These are phyloP conservation scores for Oreonectes daqikongensis DNA, from an alignment of 2,797 vertebrate genomes.

Conservation along the genomic window DNA sequence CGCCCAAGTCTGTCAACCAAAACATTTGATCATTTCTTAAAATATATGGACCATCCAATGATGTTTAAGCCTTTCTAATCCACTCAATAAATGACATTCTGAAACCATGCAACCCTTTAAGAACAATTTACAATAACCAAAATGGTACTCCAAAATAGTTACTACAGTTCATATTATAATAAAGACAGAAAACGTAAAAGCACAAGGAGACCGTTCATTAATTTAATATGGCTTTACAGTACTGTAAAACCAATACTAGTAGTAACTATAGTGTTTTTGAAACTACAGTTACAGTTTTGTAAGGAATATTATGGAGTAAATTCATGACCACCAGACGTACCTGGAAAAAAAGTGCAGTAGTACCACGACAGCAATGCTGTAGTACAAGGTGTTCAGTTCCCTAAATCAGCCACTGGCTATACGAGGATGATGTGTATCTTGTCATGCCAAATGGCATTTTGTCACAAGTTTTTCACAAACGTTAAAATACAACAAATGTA, in stretches of 20 bases:
- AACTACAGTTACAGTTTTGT: neutral
- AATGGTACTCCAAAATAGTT: neutral
- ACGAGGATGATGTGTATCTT: neutral
- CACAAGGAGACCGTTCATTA: no score
- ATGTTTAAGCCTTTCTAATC: neutral
- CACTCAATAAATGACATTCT: neutral
- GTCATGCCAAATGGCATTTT: neutral
- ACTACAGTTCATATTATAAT: neutral
- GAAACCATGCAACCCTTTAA: neutral
- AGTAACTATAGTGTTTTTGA: neutral
- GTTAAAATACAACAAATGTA: neutral
- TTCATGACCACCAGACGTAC: neutral
- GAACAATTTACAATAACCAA: neutral
- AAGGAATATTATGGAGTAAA: neutral
- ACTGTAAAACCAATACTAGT: neutral
- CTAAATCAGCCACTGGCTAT: neutral
- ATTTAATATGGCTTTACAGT: neutral
- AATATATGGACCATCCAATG: neutral
- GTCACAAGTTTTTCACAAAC: neutral
- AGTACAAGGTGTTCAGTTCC: neutral
- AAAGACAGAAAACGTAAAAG: neutral
- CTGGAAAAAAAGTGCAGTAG: no score
- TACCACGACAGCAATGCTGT: neutral
- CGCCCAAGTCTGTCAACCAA: conserved; percentile 14
- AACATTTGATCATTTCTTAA: neutral